Percentiles rank a stretch among this genome's conserved stretches.
phyloP scores from a whole-genome alignment of 2,113 vertebrate genomes.

The Vanacampus margaritifer region DNA sequence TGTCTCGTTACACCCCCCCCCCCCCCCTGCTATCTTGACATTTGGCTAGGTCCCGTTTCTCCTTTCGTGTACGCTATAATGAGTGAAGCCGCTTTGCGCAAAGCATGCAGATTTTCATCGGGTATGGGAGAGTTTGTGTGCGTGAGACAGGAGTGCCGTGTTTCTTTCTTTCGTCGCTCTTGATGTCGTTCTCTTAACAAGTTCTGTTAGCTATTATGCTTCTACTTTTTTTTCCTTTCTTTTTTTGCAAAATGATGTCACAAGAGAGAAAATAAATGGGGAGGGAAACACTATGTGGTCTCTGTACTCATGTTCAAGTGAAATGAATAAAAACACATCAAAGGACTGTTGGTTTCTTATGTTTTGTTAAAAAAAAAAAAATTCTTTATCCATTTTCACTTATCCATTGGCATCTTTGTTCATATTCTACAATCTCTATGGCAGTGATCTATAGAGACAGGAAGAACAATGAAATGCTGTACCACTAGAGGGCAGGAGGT shows the following conservation, averaged over 20 bases:
- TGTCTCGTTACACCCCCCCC: no score
- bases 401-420: no score
- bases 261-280: constrained; percentile 22
- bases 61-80: constrained; percentile 37
- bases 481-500: no score
- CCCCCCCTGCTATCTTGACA: no score
- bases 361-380: not conserved
- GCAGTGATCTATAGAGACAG: no score
- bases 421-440: no score
- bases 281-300: constrained; percentile 47
- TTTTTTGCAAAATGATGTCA: constrained; percentile 36
- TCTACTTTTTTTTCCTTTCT: constrained; percentile 28
- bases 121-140: constrained; percentile 25
- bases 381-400: no score
- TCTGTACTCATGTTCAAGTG: constrained; percentile 76
- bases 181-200: constrained; percentile 59
- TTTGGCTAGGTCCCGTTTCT: constrained; percentile 11
- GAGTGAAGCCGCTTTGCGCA: constrained; percentile 16
- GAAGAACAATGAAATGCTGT: no score
- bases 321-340: constrained; percentile 75
- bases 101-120: constrained; percentile 54
- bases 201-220: constrained; percentile 61
- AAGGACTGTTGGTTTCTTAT: constrained; percentile 30
- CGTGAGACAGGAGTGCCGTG: constrained; percentile 32
- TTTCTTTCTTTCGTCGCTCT: constrained; percentile 34